Base-by-base conservation (phyloP, 2,797 vertebrate species). In the Calcarius lapponicus region DNA sequence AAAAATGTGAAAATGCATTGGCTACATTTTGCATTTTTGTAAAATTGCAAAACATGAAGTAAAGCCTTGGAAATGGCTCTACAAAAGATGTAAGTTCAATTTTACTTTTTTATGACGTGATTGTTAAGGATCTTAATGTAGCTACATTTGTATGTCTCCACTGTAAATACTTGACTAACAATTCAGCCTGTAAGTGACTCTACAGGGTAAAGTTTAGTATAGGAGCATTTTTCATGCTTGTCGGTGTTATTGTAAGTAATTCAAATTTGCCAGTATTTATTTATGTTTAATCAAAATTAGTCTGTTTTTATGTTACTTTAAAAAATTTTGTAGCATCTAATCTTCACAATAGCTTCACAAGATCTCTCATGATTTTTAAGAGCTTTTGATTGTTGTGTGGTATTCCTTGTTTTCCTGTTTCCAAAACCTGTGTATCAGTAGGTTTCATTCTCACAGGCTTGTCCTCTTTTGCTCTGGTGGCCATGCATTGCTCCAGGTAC, bases 11-110 rank as follows among this genome's bases (percentile, higher is more conserved):
- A 62, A 92, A 90, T 82, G 36, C 43, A 14, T 17, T 87, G 72
- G 71, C 47, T 78, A 8, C 13, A 1, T 86, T 72, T 90, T 80
- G 28, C 3, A 0, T 78, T 86, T 76, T 85, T 88, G 17, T 38
- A 62, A 80, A 66, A 47, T 76, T 92, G 29, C 32, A 54, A 58
- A 65, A 67, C 31, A 8, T 54, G 56, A 81, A 92, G 45, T 91
- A 91, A 93, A 58, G 45, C 64, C 43, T 67, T 80, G 70, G 90
- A 93, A 93, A 95, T 97, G 94, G 56, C 66, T 86, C 67, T 84
- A 65, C 80, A 50, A 47, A 84, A 91, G 25, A 79, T 56, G 94
- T 91, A 96, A 96, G 92, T 96, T 92, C 34, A n/a, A 4, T 79
- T 88, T 91, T 73, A 24, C 72, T 90, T 53, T 70, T 70, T 70